Percentiles rank a stretch among this genome's conserved stretches.
These are phyloP conservation scores for Lophotis ruficrista DNA, from an alignment of 2,113 vertebrate genomes.

Conservation along the genomic window DNA sequence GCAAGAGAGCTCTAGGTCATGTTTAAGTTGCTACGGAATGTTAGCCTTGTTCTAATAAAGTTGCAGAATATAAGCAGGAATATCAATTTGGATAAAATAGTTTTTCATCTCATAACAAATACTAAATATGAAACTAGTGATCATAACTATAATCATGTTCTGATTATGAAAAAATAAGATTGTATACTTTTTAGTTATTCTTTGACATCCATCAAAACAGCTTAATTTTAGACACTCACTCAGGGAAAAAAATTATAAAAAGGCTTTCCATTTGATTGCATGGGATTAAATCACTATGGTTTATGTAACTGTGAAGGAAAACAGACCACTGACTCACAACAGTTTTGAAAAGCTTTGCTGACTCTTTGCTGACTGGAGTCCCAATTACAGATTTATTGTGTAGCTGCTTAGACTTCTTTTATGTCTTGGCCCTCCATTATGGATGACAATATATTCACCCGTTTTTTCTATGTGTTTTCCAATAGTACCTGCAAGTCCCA, in stretches of 20 bases:
- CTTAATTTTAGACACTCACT: neutral
- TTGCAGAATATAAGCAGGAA: neutral
- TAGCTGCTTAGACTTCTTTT: neutral
- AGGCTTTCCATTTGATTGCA: neutral
- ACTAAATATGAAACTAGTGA: neutral
- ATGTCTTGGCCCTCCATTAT: neutral
- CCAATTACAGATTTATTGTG: neutral
- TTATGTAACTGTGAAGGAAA: conserved; percentile 6
- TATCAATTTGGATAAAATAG: neutral
- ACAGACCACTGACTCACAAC: neutral
- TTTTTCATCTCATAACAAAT: neutral
- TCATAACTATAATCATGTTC: neutral
- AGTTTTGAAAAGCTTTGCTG: neutral
- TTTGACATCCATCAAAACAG: neutral
- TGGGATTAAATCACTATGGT: neutral
- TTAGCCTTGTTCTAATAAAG: neutral
- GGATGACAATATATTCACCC: neutral
- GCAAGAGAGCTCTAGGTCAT: neutral
- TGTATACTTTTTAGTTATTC: neutral
- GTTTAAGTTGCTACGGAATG: neutral
- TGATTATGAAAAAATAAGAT: neutral
- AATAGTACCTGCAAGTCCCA: neutral
- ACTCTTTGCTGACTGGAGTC: neutral
- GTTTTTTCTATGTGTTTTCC: neutral
- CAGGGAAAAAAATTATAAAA: neutral